Conservation (phyloP, 2,797 vertebrate genomes). For the Centropyge bicolor region DNA sequence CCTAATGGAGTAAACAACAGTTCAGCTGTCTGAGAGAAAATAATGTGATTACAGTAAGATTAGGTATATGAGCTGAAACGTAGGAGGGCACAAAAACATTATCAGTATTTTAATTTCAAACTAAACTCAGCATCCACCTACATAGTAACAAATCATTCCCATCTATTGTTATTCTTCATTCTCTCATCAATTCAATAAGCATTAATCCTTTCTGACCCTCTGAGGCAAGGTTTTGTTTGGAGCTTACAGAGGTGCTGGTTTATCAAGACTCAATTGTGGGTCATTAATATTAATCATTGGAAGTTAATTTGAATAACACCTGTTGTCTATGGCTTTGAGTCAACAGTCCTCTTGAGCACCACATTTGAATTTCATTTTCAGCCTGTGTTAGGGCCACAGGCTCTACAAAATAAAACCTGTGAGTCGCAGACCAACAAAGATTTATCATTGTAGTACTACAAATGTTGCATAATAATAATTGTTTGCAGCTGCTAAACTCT, state of each 20-base stretch:
- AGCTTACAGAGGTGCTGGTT: slow-evolving; percentile 26
- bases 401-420: slow-evolving; percentile 50
- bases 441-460: not conserved
- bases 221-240: slow-evolving; percentile 29
- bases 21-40: slow-evolving; percentile 5
- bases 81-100: not conserved
- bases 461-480: not conserved
- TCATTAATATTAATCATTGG: slow-evolving; percentile 69
- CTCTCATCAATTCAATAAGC: slow-evolving; percentile 12
- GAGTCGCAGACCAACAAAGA: slow-evolving; percentile 29
- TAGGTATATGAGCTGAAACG: not conserved
- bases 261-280: not conserved
- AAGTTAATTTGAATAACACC: slow-evolving; percentile 78
- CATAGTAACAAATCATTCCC: not conserved
- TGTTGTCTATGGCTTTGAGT: slow-evolving; percentile 68
- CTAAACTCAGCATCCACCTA: slow-evolving; percentile 1
- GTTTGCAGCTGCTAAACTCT: slow-evolving; percentile 3
- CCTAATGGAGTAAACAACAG: not conserved
- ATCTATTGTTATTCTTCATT: not conserved
- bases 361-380: slow-evolving; percentile 65
- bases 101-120: not conserved
- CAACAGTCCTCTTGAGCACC: slow-evolving; percentile 63
- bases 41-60: not conserved
- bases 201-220: slow-evolving; percentile 16
- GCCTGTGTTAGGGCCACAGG: slow-evolving; percentile 40